phyloP scores from a whole-genome alignment of 2,113 vertebrate genomes.

The Anthoscopus minutus region DNA sequence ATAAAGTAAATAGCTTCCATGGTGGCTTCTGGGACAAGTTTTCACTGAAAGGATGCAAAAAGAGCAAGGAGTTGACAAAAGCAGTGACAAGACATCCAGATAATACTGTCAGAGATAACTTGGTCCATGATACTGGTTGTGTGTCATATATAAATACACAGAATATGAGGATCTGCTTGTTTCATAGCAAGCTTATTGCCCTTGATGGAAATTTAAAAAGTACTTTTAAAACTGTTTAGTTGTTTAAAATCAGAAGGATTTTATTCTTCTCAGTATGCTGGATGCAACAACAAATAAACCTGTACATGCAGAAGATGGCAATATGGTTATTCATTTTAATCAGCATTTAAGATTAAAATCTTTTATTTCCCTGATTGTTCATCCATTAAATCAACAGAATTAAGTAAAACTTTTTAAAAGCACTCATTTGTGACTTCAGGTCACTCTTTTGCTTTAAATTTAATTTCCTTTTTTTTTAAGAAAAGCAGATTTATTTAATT shows the following conservation, averaged over 20 bases:
- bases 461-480: neutral
- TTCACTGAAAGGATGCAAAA: slow-evolving; percentile 10
- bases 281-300: neutral
- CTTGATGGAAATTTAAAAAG: neutral
- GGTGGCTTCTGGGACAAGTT: neutral
- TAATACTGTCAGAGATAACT: slow-evolving; percentile 9
- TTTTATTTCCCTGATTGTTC: neutral
- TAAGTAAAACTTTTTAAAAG: neutral
- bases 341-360: neutral
- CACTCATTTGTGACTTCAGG: neutral
- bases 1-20: neutral
- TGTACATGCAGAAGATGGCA: neutral
- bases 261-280: neutral
- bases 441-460: neutral
- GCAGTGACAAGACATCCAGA: neutral
- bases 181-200: neutral
- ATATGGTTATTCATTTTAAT: neutral
- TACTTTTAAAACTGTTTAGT: neutral
- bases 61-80: neutral
- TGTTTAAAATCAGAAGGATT: neutral
- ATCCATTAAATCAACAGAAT: neutral
- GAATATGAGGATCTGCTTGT: neutral
- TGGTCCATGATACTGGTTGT: neutral
- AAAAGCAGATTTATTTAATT: neutral
- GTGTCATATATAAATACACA: neutral